phyloP scores from a whole-genome alignment of 2,113 vertebrate genomes.

The Toxotes jaculatrix region DNA sequence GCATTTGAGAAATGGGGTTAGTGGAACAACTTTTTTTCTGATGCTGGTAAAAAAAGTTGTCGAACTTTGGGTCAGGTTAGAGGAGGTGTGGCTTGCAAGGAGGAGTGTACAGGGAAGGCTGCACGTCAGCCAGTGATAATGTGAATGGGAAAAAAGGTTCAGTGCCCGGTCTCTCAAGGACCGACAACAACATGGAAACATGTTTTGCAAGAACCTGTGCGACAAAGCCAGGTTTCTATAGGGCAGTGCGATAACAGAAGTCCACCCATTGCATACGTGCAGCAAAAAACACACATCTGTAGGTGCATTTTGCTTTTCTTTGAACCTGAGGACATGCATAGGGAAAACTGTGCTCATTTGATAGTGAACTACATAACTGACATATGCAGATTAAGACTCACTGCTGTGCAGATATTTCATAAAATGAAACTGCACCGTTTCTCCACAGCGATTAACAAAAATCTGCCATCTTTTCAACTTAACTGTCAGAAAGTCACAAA shows the following conservation, averaged over 20 bases:
- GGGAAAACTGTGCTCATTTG: background rate
- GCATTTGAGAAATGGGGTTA: slow-evolving; percentile 44
- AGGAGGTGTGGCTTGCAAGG: slow-evolving; percentile 48
- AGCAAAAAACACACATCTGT: background rate
- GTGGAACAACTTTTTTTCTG: slow-evolving; percentile 40
- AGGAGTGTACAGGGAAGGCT: background rate
- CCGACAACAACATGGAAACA: slow-evolving; percentile 46
- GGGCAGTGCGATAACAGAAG: slow-evolving; percentile 9
- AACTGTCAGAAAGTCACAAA: slow-evolving; percentile 40
- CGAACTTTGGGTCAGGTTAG: slow-evolving; percentile 35
- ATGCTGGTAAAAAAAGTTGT: background rate
- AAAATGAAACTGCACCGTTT: slow-evolving; percentile 16
- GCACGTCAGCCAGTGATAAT: slow-evolving; percentile 48
- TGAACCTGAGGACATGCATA: background rate
- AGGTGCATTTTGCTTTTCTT: slow-evolving; percentile 1
- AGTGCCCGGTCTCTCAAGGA: slow-evolving; percentile 21
- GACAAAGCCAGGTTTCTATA: background rate
- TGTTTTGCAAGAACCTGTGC: slow-evolving; percentile 52
- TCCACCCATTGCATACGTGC: slow-evolving; percentile 17
- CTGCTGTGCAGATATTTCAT: background rate
- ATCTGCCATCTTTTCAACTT: slow-evolving; percentile 31
- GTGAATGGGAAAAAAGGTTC: slow-evolving; percentile 36
- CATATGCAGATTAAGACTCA: background rate
- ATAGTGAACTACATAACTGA: background rate
- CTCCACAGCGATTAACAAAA: slow-evolving; percentile 28